Base-by-base conservation (phyloP, 2,797 vertebrate species). In the Rousettus madagascariensis region DNA sequence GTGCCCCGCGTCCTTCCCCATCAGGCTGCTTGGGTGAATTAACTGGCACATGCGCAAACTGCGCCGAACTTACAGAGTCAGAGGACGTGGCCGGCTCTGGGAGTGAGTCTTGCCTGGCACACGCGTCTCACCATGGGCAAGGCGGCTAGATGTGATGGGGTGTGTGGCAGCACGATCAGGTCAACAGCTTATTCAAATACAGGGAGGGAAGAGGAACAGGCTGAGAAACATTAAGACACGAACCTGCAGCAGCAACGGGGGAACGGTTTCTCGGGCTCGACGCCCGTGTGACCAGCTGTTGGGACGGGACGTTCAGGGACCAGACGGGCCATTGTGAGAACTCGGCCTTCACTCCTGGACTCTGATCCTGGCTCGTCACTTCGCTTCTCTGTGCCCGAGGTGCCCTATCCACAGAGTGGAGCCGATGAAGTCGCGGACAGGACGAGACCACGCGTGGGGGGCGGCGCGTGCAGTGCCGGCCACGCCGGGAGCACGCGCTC, bases 241-340 rank as follows among this genome's bases (percentile, higher is more conserved):
- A 30, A 83, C 43, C 17, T 13, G 10, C 20, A 38, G 30, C 13
- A 2, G 26, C 3, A 24, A 63, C 11, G 6, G 59, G 15, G 33
- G 17, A 28, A 6, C 26, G 43, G 1, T 15, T 0, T 24, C 26
- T 15, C 46, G 28, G 55, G 10, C 26, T 12, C 0, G 0, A 5
- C 6, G 2, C 13, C 49, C 20, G 22, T 74, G 46, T 86, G 53
- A 63, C 72, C 36, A 36, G 10, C 36, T 19, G 20, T 28, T 49
- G 13, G 59, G 41, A 24, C 0, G 1, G 33, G 13, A 79, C 26
- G 26, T 28, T 69, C 53, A 3, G 16, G 26, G 15, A 11, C 41
- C 19, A 19, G 26, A 57, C 3, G 4, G 41, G 12, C 43, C 46
- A 4, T 46, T 46, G 46, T 46, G 46, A 46, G 46, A 46, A 46